Percentiles rank a stretch among this genome's conserved stretches.
Evolutionary conservation across 2,113 vertebrate species (phyloP).

Genomic region (Zosterops hypoxanthus): DNA sequence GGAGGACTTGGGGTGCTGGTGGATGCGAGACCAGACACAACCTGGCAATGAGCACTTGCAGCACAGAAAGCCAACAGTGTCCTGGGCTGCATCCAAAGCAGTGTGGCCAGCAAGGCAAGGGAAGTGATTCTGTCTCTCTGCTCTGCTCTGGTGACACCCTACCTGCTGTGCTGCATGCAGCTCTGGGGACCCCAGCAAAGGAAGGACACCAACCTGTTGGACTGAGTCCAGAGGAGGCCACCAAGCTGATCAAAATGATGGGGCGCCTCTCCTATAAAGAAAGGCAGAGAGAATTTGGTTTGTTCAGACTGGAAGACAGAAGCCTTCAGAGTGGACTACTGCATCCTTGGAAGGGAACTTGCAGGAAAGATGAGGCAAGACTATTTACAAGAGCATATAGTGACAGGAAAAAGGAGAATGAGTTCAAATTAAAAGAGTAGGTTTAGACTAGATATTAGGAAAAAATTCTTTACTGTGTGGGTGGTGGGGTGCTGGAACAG

Average conservation of each 20-base stretch:
- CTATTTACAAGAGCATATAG: not conserved
- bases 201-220: not conserved
- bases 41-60: not conserved
- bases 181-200: not conserved
- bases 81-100: not conserved
- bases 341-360: not conserved
- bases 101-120: accelerated
- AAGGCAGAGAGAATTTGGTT: not conserved
- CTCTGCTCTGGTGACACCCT: not conserved
- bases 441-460: not conserved
- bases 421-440: not conserved
- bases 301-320: not conserved
- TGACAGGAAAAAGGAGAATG: not conserved
- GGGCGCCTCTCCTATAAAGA: not conserved
- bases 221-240: accelerated
- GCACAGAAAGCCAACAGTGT: not conserved
- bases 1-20: not conserved
- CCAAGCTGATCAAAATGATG: not conserved
- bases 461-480: not conserved
- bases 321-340: not conserved
- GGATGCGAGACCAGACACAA: not conserved
- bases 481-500: not conserved
- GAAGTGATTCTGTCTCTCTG: not conserved
- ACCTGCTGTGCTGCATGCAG: not conserved
- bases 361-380: not conserved